Conservation (phyloP, 2,113 vertebrate species). For the Phyllostomus discolor region DNA sequence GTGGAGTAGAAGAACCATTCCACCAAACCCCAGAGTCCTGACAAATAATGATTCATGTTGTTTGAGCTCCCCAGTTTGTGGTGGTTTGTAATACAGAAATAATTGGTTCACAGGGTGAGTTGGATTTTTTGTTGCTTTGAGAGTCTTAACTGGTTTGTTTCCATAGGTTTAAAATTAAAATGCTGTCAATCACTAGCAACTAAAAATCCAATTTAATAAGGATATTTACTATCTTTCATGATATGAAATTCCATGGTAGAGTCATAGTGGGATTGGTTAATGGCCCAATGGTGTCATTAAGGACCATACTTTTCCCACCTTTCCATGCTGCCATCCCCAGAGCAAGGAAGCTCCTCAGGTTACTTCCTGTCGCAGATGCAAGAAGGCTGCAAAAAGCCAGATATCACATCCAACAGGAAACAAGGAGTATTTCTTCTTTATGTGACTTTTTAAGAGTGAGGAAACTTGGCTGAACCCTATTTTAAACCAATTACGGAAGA, state of each 20-base stretch:
- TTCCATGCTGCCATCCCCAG: accelerated
- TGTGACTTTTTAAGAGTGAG: not conserved
- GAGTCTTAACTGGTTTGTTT: not conserved
- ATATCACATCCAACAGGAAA: not conserved
- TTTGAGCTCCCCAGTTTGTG: not conserved
- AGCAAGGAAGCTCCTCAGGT: accelerated
- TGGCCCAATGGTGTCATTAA: not conserved
- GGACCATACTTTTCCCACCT: not conserved
- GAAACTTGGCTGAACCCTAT: not conserved
- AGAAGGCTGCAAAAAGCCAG: not conserved
- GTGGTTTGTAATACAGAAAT: not conserved
- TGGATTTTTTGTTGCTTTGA: not conserved
- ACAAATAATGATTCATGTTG: accelerated
- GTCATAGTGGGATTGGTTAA: not conserved
- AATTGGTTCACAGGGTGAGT: not conserved
- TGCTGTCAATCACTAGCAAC: not conserved
- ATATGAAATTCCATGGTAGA: not conserved
- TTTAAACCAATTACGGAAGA: not conserved
- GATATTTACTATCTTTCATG: not conserved
- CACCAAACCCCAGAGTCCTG: not conserved
- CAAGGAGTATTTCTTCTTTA: no score
- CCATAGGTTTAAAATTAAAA: not conserved
- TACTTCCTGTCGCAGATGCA: accelerated
- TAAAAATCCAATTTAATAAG: not conserved
- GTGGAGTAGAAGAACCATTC: no score